These are phyloP conservation scores for Paralvinella palmiformis DNA, from an alignment of 1,140 invertebrate species.

Conservation along the genomic window DNA sequence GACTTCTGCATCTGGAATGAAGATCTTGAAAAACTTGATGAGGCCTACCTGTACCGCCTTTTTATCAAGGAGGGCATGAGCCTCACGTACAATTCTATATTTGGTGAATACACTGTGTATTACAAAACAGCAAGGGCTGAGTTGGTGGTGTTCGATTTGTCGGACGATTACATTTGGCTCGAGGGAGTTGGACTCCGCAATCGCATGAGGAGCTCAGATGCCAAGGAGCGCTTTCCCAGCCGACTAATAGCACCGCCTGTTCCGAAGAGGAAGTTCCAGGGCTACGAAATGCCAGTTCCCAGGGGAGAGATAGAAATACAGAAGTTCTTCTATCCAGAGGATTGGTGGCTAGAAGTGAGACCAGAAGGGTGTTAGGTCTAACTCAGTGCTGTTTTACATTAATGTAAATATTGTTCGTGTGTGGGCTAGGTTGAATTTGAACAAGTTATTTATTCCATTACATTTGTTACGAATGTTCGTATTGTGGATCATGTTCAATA, in stretches of 20 bases:
- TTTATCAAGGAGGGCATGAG: constrained; percentile 43
- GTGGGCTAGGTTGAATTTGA: too few species aligned
- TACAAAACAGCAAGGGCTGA: constrained; percentile 28
- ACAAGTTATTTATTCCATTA: too few species aligned
- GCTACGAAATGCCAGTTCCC: constrained; percentile 53
- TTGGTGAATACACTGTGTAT: constrained; percentile 45
- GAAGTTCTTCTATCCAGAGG: constrained; percentile 59
- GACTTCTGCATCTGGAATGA: constrained; percentile 53
- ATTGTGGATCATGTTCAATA: too few species aligned
- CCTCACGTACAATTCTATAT: constrained; percentile 47
- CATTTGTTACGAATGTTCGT: too few species aligned
- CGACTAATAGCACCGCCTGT: constrained; percentile 54
- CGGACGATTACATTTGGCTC: constrained; percentile 19
- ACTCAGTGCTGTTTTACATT: too few species aligned
- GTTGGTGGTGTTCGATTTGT: constrained; percentile 49
- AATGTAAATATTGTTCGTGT: too few species aligned
- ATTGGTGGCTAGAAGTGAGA: constrained; percentile 59
- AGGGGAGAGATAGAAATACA: constrained; percentile 59
- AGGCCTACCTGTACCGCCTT: constrained; percentile 43
- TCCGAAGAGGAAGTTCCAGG: constrained; percentile 50
- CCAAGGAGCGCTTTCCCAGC: constrained; percentile 57
- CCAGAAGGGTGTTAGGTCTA: constrained; percentile 54
- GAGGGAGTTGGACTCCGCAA: constrained; percentile 57
- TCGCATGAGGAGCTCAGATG: constrained; percentile 55
- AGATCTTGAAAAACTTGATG: constrained; percentile 46